phyloP scores from a whole-genome alignment of 2,797 vertebrate genomes.

The Coilia nasus region DNA sequence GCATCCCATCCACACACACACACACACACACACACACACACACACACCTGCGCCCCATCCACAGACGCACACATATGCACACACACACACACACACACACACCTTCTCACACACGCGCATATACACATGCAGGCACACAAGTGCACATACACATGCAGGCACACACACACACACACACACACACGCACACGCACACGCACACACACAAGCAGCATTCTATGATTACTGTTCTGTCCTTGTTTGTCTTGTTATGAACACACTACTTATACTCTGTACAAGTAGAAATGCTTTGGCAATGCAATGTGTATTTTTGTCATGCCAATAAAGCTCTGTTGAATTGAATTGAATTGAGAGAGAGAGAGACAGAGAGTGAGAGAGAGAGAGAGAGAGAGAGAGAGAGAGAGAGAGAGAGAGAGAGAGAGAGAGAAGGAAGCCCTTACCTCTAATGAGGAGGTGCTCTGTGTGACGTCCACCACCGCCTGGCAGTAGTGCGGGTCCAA shows the following conservation, averaged over 20 bases:
- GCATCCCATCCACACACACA: not conserved
- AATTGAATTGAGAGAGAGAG: not conserved
- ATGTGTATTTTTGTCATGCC: too few relatives aligned
- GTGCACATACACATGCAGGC: not conserved
- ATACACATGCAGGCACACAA: not conserved
- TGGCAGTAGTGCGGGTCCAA: slow-evolving; percentile 95
- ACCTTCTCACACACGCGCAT: not conserved
- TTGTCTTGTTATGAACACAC: too few relatives aligned
- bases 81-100: not conserved
- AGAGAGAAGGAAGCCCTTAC: slow-evolving; percentile 59
- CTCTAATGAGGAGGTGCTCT: slow-evolving; percentile 82
- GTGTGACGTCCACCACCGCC: slow-evolving; percentile 81
- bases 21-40: not conserved
- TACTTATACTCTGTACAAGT: too few relatives aligned
- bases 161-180: not conserved
- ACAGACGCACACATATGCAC: not conserved
- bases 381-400: too few relatives aligned
- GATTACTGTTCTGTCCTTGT: too few relatives aligned
- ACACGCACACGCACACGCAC: not conserved
- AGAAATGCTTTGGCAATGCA: too few relatives aligned
- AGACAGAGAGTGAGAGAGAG: too few relatives aligned
- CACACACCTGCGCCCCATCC: not conserved
- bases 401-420: not conserved
- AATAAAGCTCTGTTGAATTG: not conserved
- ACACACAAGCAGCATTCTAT: too few relatives aligned